Conservation (phyloP, 2,113 vertebrate genomes). For the Monarcha castaneiventris region DNA sequence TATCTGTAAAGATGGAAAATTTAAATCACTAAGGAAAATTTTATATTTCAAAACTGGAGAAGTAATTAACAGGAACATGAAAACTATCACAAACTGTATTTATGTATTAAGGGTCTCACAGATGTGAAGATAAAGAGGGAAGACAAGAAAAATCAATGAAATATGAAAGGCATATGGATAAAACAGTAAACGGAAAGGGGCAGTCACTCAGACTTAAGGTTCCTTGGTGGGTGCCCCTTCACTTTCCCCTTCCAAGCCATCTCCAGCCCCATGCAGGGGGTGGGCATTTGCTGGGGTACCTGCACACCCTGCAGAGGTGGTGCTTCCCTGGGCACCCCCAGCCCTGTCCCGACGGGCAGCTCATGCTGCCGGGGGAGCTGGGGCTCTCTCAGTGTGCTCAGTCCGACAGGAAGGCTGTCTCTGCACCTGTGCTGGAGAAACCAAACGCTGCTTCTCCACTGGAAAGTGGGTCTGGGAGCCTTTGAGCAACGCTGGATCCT, state of each 20-base stretch:
- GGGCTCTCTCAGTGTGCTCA: not conserved
- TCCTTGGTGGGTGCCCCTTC: not conserved
- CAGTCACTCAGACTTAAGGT: not conserved
- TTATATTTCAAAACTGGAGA: not conserved
- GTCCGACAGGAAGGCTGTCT: not conserved
- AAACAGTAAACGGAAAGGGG: not conserved
- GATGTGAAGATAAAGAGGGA: not conserved
- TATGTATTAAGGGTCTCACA: not conserved
- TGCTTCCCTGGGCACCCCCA: not conserved
- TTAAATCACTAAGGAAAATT: not conserved
- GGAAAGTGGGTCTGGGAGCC: not conserved
- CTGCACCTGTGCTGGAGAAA: not conserved
- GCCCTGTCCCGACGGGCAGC: rapidly evolving
- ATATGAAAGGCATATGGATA: not conserved
- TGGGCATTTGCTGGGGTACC: not conserved
- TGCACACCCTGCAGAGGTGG: not conserved
- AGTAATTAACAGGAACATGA: not conserved
- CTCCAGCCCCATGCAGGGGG: not conserved
- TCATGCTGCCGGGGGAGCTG: not conserved
- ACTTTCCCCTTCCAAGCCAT: not conserved
- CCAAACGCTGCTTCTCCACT: not conserved
- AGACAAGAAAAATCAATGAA: not conserved
- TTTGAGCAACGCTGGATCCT: not conserved
- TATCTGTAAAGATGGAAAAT: not conserved
- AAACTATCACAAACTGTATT: not conserved